phyloP scores from a whole-genome alignment of 2,797 vertebrate species.

The Alectoris magna region DNA sequence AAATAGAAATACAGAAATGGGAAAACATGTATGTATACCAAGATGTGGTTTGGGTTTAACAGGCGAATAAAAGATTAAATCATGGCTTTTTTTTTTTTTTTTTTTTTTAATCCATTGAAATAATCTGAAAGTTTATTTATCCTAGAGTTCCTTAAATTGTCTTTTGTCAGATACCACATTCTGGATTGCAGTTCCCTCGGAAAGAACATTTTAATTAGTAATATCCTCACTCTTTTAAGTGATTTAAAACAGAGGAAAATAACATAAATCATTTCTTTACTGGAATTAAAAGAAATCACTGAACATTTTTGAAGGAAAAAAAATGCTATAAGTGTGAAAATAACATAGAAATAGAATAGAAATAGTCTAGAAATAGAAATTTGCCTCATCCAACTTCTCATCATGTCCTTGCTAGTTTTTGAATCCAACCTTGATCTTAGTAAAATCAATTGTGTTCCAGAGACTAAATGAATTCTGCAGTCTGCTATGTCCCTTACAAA shows the following conservation, averaged over 20 bases:
- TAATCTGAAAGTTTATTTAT: not conserved
- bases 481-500: fast-evolving
- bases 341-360: too few species aligned
- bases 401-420: not conserved
- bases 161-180: not conserved
- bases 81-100: not conserved
- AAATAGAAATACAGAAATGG: not conserved
- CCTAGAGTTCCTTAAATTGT: not conserved
- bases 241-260: not conserved
- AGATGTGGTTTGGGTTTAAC: not conserved
- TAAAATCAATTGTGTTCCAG: not conserved
- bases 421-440: not conserved
- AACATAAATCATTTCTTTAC: not conserved
- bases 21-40: not conserved
- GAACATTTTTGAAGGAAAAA: not conserved
- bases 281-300: not conserved
- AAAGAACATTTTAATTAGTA: not conserved
- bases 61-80: not conserved
- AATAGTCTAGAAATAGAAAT: not conserved
- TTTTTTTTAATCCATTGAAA: not conserved
- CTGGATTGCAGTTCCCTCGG: not conserved
- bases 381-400: not conserved
- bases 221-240: fast-evolving
- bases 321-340: not conserved
- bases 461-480: not conserved